Conservation (phyloP, 2,797 vertebrate species). For the Tangara arthus region DNA sequence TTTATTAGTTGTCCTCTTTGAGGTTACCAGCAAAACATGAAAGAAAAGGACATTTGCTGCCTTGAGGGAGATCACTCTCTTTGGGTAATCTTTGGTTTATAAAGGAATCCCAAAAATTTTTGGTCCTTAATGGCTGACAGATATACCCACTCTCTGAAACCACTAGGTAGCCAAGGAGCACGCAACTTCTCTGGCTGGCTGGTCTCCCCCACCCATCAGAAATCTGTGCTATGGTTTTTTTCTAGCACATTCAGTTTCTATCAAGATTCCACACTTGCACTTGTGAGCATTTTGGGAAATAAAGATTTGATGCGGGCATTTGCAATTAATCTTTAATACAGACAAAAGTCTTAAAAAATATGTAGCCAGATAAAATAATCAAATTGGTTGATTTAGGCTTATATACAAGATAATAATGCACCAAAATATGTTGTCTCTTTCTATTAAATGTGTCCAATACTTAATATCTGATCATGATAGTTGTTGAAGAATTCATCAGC, state of each 20-base stretch:
- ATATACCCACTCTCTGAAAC: neutral
- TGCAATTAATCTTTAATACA: neutral
- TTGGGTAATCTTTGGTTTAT: neutral
- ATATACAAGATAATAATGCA: neutral
- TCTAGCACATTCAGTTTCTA: neutral
- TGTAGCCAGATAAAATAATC: neutral
- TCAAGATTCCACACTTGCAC: neutral
- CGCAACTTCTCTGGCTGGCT: neutral
- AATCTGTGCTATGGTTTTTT: neutral
- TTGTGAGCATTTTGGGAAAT: neutral
- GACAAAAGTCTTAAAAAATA: neutral
- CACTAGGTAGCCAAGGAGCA: neutral
- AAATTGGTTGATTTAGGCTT: neutral
- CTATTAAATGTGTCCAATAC: neutral
- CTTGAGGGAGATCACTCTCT: neutral
- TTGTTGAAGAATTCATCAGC: neutral
- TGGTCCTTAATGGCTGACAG: neutral
- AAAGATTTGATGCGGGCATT: neutral
- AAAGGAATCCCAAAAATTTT: neutral
- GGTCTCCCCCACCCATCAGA: neutral
- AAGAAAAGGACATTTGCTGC: neutral
- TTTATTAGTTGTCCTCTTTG: neutral
- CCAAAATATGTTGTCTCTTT: neutral
- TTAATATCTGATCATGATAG: neutral
- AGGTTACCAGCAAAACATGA: neutral